Evolutionary conservation across 2,888 invertebrate species (phyloP), one percentile per base, ranked within the genome.

Genomic region (Plagiodera versicolora): DNA sequence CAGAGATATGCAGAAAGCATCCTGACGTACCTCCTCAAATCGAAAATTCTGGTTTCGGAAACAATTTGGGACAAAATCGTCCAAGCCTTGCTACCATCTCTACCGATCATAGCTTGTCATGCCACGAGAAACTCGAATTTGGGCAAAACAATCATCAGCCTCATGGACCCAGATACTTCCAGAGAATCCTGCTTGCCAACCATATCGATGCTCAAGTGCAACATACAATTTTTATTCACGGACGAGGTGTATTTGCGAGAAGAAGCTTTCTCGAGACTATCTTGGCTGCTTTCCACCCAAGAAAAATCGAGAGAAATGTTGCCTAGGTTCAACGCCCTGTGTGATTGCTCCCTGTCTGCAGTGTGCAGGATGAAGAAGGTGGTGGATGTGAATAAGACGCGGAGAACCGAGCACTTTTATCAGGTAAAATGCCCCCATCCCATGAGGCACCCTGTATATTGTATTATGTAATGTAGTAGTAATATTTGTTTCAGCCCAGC

Each of bases 101-200:
- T 89, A 44, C 87, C 89, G 0, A 76, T 89, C 49, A 72, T 90
- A 50, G 84, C 87, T 52, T 86, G 86, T 16, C 83, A 85, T 67
- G 84, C 85, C 0, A 82, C 69, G 77, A 84, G 78, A 80, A 82
- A 68, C 74, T 84, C 74, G 10, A 46, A 78, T 60, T 66, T 84
- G 76, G 89, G 89, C 0, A 83, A 86, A 74, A 83, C 86, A 1
- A 80, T 89, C 50, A 82, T 86, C 63, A 85, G 85, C 71, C 84
- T 89, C 18, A 76, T 88, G 14, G 88, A 89, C 74, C 83, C 83
- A 0, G 88, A 89, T 66, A 82, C 86, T 71, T 86, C 86, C 1
- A 80, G 82, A 48, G 82, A 83, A 61, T 83, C 88, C 80, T 82
- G 83, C 32, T 80, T 89, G 50, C 83, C 87, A 0, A 75, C 75